Evolutionary conservation across 1,140 invertebrate genomes (phyloP).

Genomic region (Chironomus tepperi): DNA sequence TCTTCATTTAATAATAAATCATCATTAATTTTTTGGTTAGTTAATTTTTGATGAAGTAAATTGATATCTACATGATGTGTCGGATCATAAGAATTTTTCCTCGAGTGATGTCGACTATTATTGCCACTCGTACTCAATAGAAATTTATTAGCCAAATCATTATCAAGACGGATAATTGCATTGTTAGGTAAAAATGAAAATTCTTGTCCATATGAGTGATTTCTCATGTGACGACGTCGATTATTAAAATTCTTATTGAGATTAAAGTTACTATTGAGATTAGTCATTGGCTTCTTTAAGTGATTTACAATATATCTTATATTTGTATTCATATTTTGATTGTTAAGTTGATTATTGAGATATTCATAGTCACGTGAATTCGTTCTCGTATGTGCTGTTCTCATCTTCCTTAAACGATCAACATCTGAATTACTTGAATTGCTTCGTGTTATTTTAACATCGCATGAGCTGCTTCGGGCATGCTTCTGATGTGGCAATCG

Average conservation of each 20-base stretch:
- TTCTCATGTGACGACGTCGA: conserved; percentile 6
- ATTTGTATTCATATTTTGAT: conserved; percentile 7
- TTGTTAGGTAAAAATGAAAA: conserved; percentile 12
- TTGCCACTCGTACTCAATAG: background rate
- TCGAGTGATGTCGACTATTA: background rate
- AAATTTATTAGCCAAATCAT: conserved; percentile 6
- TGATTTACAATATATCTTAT: conserved; percentile 38
- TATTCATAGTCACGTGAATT: conserved; percentile 38
- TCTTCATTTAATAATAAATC: background rate
- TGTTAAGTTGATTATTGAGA: conserved; percentile 30
- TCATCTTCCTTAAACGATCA: conserved; percentile 15
- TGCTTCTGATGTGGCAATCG: conserved; percentile 31
- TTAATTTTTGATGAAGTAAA: conserved; percentile 11
- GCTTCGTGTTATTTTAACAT: conserved; percentile 39
- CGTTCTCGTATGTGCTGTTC: conserved; percentile 38
- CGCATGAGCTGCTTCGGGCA: conserved; percentile 38
- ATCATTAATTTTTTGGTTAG: background rate
- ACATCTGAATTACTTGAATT: conserved; percentile 37
- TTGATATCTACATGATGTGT: background rate
- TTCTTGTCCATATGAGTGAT: conserved; percentile 18
- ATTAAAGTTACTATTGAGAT: conserved; percentile 15
- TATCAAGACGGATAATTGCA: conserved; percentile 12
- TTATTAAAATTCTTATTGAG: conserved; percentile 11
- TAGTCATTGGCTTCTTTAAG: conserved; percentile 27
- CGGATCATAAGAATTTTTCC: conserved; percentile 16